Evolutionary conservation across 2,113 vertebrate genomes (phyloP).

Genomic region (Aythya baeri): DNA sequence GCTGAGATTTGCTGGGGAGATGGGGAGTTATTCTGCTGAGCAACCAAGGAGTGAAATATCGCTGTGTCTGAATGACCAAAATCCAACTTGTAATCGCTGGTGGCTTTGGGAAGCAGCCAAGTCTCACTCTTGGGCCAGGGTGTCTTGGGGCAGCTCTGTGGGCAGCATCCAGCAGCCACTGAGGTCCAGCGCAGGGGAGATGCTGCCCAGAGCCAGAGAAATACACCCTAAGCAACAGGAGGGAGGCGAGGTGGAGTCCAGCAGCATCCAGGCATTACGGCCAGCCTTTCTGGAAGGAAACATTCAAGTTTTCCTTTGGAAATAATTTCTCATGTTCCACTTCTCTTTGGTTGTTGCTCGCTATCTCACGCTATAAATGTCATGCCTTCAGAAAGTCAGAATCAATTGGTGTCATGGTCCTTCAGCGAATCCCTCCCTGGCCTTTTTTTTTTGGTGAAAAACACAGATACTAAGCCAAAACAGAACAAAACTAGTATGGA

Average conservation of each 20-base stretch:
- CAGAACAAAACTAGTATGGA: background rate
- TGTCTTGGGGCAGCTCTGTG: background rate
- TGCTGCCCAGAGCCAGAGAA: background rate
- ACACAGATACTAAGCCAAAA: background rate
- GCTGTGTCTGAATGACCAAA: background rate
- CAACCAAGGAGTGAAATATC: background rate
- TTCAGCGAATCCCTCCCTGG: background rate
- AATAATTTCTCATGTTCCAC: constrained; percentile 12
- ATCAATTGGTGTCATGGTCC: background rate
- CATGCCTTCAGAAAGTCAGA: background rate
- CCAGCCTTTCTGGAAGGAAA: constrained; percentile 5
- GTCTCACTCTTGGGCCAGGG: background rate
- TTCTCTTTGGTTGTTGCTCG: background rate
- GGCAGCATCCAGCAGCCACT: background rate
- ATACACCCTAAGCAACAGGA: background rate
- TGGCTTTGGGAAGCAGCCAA: background rate
- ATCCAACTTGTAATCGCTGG: background rate
- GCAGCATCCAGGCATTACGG: background rate
- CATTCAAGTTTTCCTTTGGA: background rate
- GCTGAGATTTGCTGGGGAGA: background rate
- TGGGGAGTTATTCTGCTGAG: background rate
- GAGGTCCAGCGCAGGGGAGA: background rate
- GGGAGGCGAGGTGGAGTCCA: background rate
- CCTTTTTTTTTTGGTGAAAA: background rate
- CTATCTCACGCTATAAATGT: background rate